These are phyloP conservation scores for Labia minor DNA, from an alignment of 2,888 invertebrate genomes.

Conservation along the genomic window DNA sequence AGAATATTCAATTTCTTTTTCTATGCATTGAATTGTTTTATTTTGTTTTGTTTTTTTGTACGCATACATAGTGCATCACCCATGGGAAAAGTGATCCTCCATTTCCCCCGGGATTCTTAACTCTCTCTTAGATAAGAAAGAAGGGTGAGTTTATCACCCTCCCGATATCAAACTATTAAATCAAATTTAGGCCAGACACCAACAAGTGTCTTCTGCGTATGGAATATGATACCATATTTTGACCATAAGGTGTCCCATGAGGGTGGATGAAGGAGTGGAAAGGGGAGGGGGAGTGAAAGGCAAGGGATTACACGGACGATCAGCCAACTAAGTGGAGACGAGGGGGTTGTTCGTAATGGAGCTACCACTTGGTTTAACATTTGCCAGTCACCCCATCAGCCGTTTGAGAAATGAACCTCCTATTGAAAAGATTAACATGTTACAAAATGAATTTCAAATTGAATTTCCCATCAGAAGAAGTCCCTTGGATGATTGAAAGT, in stretches of 20 bases:
- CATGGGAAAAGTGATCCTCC: too few relatives aligned
- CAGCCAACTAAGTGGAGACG: background rate
- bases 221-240: background rate
- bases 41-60: too few relatives aligned
- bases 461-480: background rate
- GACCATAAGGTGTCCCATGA: background rate
- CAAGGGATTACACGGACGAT: conserved; percentile 5
- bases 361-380: background rate
- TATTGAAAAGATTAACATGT: conserved; percentile 7
- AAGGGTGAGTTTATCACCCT: background rate
- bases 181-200: conserved; percentile 7
- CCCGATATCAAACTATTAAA: conserved; percentile 4
- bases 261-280: too few relatives aligned
- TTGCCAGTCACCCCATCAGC: background rate
- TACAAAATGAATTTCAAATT: conserved; percentile 8
- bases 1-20: too few relatives aligned
- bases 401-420: conserved; percentile 6
- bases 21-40: too few relatives aligned
- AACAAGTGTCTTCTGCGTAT: background rate
- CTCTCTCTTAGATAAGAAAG: background rate
- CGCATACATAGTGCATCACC: too few relatives aligned
- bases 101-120: background rate
- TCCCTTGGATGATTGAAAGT: too few relatives aligned
- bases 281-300: too few relatives aligned
- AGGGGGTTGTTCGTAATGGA: background rate